Evolutionary conservation across 2,888 invertebrate species (phyloP), one percentile per base, ranked within the genome.

Genomic region (Tiliacea aurago): DNA sequence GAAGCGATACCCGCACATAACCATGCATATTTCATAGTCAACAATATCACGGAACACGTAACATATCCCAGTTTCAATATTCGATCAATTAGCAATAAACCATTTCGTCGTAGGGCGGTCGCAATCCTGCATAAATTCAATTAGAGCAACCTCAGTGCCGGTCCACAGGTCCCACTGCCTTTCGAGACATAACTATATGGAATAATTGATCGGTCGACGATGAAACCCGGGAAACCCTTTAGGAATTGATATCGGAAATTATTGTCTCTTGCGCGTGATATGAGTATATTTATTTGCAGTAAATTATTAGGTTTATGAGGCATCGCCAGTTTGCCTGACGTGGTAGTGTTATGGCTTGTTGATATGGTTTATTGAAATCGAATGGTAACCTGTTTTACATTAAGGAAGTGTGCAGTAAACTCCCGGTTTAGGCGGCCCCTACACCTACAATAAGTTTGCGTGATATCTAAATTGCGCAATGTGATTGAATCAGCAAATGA

Each of bases 81-180:
- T 93, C 92, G 90, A 94, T 94, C 94, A 94, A 94, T 94, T 94
- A 94, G 90, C 90, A 91, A 91, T 94, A 93, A 94, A 93, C 90
- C 89, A 92, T 92, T 93, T 92, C 89, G 89, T 91, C 90, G 90
- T 86, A 88, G 87, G 85, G 86, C 90, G 89, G 90, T 90, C 90
- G 90, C 89, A 90, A 90, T 92, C 90, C 92, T 91, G 93, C 93
- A 94, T 94, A 94, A 94, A 95, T 95, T 94, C 94, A 95, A 95
- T 95, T 94, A 94, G 91, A 90, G 83, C 88, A 85, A 76, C 78
- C 86, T 84, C 87, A 64, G 83, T 87, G 85, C 87, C 87, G 84
- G 83, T 83, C 87, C 84, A 90, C 91, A 90, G 90, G 90, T 88
- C 89, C 89, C 89, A 88, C 84, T 88, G 89, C 89, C 90, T 89